Base-by-base conservation (phyloP, 2,797 vertebrate species). In the Manis javanica region DNA sequence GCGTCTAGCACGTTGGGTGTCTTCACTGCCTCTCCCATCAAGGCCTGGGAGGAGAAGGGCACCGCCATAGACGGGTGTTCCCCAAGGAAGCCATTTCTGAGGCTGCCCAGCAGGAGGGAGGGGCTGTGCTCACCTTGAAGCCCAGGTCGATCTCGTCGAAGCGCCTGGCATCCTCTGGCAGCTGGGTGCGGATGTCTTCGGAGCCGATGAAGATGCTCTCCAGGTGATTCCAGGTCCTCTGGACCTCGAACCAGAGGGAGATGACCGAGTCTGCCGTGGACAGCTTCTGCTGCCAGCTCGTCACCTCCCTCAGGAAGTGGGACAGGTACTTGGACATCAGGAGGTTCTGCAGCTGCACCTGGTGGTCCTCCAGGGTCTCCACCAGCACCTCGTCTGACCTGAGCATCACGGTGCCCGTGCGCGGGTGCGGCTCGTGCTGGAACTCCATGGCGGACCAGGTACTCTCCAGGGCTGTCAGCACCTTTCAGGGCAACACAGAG, bases 141-240 rank as follows among this genome's bases (percentile, higher is more conserved):
- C 98, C 98, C 19, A 5, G 2, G 26, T 99, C 98, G 0, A 98
- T 98, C 14, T 14, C 1, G 1, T 99, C 98, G 0, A 99, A 99
- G 57, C 66, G 91, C 89, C 31, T 82, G 0, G 98, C 98, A 10
- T 98, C 98, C 64, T 98, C 97, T 0, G 98, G 98, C 31, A 99
- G 97, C 14, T 99, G 98, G 0, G 69, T 90, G 1, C 98, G 98
- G 93, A 99, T 98, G 96, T 99, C 98, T 49, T 99, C 98, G 0
- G 98, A 99, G 23, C 98, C 98, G 0, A 99, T 98, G 96, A 99
- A 99, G 91, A 99, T 98, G 87, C 98, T 99, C 75, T 99, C 98
- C 92, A 99, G 97, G 95, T 99, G 98, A 69, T 98, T 97, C 98
- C 98, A 99, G 0, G 98, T 98, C 55, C 98, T 97, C 87, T 99